Conservation (phyloP, 2,113 vertebrate genomes). For the Myxocyprinus asiaticus region DNA sequence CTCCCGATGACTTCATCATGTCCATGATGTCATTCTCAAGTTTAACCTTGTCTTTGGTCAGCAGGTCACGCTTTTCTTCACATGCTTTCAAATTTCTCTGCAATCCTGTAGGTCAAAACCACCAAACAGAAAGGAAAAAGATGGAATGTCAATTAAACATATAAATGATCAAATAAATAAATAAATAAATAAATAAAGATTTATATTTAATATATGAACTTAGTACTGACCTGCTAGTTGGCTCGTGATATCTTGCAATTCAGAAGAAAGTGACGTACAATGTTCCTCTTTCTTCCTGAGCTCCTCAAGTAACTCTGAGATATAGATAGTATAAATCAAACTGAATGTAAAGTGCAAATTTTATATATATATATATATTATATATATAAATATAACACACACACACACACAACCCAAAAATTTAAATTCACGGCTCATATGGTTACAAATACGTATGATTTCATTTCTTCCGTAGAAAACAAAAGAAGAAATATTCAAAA, state of each 20-base stretch:
- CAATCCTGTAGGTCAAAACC: slow-evolving; percentile 71
- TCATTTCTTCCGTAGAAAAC: no score
- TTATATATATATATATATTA: no score
- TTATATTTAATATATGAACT: not conserved
- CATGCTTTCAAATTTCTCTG: slow-evolving; percentile 83
- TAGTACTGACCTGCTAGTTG: slow-evolving; percentile 74
- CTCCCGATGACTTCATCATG: slow-evolving; percentile 91
- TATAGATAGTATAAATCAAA: slow-evolving; percentile 21
- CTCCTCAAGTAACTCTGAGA: slow-evolving; percentile 82
- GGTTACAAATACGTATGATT: no score
- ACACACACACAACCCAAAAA: no score
- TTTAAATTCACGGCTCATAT: no score
- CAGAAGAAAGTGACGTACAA: slow-evolving; percentile 76
- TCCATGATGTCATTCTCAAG: slow-evolving; percentile 89
- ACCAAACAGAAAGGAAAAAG: not conserved
- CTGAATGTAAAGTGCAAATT: no score
- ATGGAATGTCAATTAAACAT: not conserved
- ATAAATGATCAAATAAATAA: no score
- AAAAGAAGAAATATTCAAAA: no score
- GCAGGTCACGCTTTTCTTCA: slow-evolving; percentile 82
- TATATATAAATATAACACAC: no score
- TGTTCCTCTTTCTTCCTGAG: slow-evolving; percentile 85
- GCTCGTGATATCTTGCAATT: slow-evolving; percentile 80
- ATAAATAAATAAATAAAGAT: no score
- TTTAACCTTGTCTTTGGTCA: slow-evolving; percentile 85